Base-by-base conservation (phyloP, 2,888 invertebrate species). In the Trypoxylon attenuatum region DNA sequence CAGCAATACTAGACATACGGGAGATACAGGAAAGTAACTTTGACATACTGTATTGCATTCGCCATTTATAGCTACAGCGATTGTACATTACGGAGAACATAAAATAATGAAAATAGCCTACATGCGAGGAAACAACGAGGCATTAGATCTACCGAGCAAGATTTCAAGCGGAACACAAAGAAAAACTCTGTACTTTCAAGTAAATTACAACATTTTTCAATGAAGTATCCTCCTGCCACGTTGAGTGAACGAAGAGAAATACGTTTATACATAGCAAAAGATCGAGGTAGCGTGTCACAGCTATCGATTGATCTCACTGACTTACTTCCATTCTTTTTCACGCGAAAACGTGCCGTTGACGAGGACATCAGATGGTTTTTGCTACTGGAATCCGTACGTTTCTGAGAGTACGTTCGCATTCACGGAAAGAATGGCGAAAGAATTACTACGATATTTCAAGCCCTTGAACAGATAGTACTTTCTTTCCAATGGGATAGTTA, bases 391-490 rank as follows among this genome's bases (percentile, higher is more conserved):
- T 53, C 42, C 29, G 39, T 45, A 56, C 69, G 72, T 27, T 58
- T 49, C 67, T 49, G 55, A 41, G 61, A 13, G 54, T 41, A 47
- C 49, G 43, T 50, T 43, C 22, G 43, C 57, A 75, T 74, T 75
- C 72, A 19, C 74, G 74, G 74, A 70, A 74, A 65, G 64, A 69
- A 72, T 75, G 67, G 74, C 74, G 72, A 57, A 72, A 74, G 74
- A 74, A 67, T 53, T 64, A 69, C 62, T 72, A 50, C 49, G 47
- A 41, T 61, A 61, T 66, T 53, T 64, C 54, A 46, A 54, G 29
- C 57, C 39, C 53, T 38, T 47, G 51, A 51, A 46, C 29, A 29
- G 51, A 29, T 47, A 55, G 13, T 25, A 42, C 47, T 39, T 39
- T 27, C 27, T 21, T 21, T 29, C 46, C n/a, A 23, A 16, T 39